These are phyloP conservation scores for Zaprionus tsacasi DNA, from an alignment of 1,140 invertebrate species.

Conservation along the genomic window DNA sequence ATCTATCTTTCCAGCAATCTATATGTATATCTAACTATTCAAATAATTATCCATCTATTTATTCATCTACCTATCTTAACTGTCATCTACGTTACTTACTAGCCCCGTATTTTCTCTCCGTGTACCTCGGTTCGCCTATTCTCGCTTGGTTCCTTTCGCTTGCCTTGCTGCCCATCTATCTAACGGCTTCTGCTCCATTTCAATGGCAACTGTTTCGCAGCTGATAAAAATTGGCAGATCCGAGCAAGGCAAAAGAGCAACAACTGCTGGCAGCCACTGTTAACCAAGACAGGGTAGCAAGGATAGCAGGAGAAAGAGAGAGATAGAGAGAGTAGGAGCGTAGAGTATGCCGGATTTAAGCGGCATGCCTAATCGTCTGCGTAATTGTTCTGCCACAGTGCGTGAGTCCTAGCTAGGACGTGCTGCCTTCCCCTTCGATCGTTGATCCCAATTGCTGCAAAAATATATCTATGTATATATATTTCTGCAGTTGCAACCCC, in stretches of 20 bases:
- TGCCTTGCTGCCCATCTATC: slow-evolving; percentile 64
- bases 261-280: not conserved
- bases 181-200: slow-evolving; percentile 79
- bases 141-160: slow-evolving; percentile 20
- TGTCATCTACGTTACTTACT: not conserved
- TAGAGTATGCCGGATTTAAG: slow-evolving; percentile 45
- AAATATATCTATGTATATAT: slow-evolving; percentile 17
- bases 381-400: slow-evolving; percentile 71
- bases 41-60: not conserved
- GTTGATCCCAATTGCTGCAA: slow-evolving; percentile 25
- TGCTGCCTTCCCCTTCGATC: slow-evolving; percentile 19
- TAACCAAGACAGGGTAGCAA: not conserved
- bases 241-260: slow-evolving; percentile 23
- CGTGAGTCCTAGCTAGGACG: slow-evolving; percentile 54
- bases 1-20: not conserved
- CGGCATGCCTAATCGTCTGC: slow-evolving; percentile 78
- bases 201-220: slow-evolving; percentile 80
- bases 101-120: not conserved
- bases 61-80: not conserved
- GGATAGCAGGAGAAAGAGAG: not conserved
- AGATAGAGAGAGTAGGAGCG: slow-evolving; percentile 12
- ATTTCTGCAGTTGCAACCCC: slow-evolving; percentile 56
- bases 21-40: not conserved
- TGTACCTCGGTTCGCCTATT: slow-evolving; percentile 17
- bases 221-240: slow-evolving; percentile 79